Conservation (phyloP, 1,140 invertebrate genomes). For the Plodia interpunctella region DNA sequence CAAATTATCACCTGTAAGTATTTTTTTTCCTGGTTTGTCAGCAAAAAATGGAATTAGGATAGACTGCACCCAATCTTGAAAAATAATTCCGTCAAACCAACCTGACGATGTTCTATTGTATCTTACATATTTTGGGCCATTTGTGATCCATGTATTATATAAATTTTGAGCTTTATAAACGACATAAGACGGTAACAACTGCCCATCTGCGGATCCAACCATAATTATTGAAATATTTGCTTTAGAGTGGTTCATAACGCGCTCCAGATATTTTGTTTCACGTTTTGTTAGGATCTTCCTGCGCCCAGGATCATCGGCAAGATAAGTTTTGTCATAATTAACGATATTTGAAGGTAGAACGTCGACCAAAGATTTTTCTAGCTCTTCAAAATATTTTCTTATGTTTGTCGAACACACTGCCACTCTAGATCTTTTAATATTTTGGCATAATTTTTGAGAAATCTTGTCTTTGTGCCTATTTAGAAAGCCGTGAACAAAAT, state of each 20-base stretch:
- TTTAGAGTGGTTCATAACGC: conserved; percentile 36
- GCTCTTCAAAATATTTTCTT: conserved; percentile 29
- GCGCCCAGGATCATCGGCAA: conserved; percentile 36
- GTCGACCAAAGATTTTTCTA: neutral
- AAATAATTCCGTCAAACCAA: conserved; percentile 41
- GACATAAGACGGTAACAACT: conserved; percentile 36
- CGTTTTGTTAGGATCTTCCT: conserved; percentile 10
- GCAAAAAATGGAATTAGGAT: conserved; percentile 29
- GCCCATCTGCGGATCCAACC: conserved; percentile 34
- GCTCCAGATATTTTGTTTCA: conserved; percentile 43
- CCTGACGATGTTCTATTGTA: conserved; percentile 31
- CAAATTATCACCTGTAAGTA: conserved; percentile 45
- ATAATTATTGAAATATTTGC: conserved; percentile 44
- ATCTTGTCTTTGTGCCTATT: conserved; percentile 33
- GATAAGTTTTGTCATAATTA: conserved; percentile 58
- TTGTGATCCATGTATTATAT: conserved; percentile 33
- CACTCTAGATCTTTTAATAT: conserved; percentile 39
- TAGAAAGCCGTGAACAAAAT: conserved; percentile 20
- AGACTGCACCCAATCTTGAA: conserved; percentile 39
- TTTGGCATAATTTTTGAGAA: conserved; percentile 30
- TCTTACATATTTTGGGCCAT: conserved; percentile 18
- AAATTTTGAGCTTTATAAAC: conserved; percentile 33
- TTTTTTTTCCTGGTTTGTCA: conserved; percentile 35
- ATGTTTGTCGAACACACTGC: conserved; percentile 20
- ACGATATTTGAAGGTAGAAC: conserved; percentile 29